A percentile compares a stretch with the other conserved stretches of the same genome.
These are phyloP conservation scores for Eupeodes luniger DNA, from an alignment of 2,888 invertebrate species.

Conservation along the genomic window DNA sequence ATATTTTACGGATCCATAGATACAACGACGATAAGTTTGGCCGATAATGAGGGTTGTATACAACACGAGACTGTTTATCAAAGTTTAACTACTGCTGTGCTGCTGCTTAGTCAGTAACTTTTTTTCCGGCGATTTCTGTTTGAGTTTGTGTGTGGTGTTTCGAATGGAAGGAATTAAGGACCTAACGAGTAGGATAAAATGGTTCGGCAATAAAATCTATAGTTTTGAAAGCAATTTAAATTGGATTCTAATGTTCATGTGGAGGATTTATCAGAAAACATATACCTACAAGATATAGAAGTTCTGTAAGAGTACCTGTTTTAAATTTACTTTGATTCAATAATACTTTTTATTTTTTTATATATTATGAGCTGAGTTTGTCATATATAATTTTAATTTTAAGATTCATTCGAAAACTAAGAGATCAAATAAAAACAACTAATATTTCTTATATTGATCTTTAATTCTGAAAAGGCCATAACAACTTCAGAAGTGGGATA, in stretches of 20 bases:
- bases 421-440: too few species aligned
- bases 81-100: slow-evolving; percentile 45
- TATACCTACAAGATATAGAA: not conserved
- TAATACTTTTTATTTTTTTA: too few species aligned
- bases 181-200: slow-evolving; percentile 1
- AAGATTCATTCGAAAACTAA: too few species aligned
- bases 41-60: slow-evolving; percentile 59
- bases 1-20: slow-evolving; percentile 22
- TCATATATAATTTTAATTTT: too few species aligned
- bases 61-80: slow-evolving; percentile 58
- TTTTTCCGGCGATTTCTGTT: slow-evolving; percentile 3
- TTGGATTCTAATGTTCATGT: not conserved
- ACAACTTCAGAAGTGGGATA: too few species aligned
- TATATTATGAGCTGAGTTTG: too few species aligned
- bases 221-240: slow-evolving; percentile 20
- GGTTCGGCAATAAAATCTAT: slow-evolving; percentile 29
- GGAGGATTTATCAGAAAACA: not conserved
- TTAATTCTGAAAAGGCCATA: too few species aligned
- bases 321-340: too few species aligned
- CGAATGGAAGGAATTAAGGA: slow-evolving; percentile 26
- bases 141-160: not conserved
- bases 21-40: slow-evolving; percentile 32
- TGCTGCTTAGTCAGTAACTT: slow-evolving; percentile 48
- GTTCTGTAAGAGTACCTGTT: too few species aligned
- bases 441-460: too few species aligned